Percentiles rank a stretch among this genome's conserved stretches.
phyloP scores from a whole-genome alignment of 1,140 invertebrate species.

The Delia radicum region DNA sequence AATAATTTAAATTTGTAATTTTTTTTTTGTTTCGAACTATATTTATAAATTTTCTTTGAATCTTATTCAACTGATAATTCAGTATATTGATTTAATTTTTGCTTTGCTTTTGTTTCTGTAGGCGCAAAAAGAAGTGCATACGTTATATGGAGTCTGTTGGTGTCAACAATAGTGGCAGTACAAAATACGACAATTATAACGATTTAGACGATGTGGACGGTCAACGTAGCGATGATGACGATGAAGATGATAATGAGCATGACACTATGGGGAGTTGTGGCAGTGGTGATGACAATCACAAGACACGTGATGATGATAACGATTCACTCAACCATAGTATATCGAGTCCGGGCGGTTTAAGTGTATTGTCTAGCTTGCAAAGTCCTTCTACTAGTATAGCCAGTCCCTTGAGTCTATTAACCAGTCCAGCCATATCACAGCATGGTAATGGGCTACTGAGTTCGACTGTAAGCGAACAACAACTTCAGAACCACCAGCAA shows the following conservation, averaged over 20 bases:
- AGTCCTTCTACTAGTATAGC: slow-evolving; percentile 70
- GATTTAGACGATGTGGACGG: slow-evolving; percentile 66
- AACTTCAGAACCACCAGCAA: not conserved
- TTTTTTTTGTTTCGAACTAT: no score
- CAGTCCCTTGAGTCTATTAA: slow-evolving; percentile 65
- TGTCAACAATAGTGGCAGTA: not conserved
- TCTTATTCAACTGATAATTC: no score
- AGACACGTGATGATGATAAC: slow-evolving; percentile 67
- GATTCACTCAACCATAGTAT: slow-evolving; percentile 68
- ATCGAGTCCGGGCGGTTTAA: slow-evolving; percentile 75
- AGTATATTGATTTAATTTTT: not conserved
- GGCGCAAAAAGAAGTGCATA: slow-evolving; percentile 98
- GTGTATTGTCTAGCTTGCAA: slow-evolving; percentile 75
- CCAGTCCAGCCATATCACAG: slow-evolving; percentile 54
- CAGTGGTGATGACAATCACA: slow-evolving; percentile 71
- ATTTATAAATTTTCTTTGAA: no score
- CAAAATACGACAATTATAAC: slow-evolving; percentile 23
- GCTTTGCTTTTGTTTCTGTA: slow-evolving; percentile 50
- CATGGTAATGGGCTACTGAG: not conserved
- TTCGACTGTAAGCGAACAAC: not conserved
- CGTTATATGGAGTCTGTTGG: slow-evolving; percentile 79
- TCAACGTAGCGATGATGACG: slow-evolving; percentile 54
- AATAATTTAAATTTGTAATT: no score
- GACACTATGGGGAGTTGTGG: slow-evolving; percentile 76
- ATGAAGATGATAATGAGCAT: slow-evolving; percentile 72